Evolutionary conservation across 2,113 vertebrate species (phyloP).

Genomic region (Eptesicus fuscus): DNA sequence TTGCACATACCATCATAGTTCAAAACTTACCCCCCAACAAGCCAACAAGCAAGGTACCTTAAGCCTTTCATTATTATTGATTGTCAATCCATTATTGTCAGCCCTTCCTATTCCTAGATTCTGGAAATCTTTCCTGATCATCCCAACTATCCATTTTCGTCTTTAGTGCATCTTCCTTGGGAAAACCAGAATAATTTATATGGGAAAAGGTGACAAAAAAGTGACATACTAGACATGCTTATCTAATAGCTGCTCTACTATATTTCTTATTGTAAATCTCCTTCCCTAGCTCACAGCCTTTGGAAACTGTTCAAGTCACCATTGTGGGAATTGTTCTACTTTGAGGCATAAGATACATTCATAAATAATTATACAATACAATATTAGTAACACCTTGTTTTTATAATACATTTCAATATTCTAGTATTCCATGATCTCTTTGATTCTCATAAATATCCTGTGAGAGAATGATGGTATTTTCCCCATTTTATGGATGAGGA

Average conservation of each 20-base stretch:
- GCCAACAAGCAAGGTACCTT: neutral
- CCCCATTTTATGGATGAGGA: neutral
- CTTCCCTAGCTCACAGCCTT: neutral
- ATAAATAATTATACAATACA: neutral
- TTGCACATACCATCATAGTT: neutral
- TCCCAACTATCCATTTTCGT: neutral
- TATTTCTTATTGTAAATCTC: neutral
- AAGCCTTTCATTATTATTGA: neutral
- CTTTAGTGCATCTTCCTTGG: neutral
- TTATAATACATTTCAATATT: neutral
- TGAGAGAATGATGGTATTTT: neutral
- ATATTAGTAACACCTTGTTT: neutral
- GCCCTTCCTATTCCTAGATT: neutral
- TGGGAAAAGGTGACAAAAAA: neutral
- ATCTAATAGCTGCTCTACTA: neutral
- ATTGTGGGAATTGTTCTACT: neutral
- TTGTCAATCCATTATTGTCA: neutral
- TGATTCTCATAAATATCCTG: neutral
- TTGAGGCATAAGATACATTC: neutral
- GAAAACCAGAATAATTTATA: neutral
- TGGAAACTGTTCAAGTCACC: neutral
- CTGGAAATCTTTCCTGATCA: neutral
- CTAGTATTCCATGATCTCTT: neutral
- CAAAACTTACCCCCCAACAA: neutral
- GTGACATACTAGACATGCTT: neutral